Percentiles rank a stretch among this genome's conserved stretches.
Evolutionary conservation across 2,113 vertebrate genomes (phyloP).

Genomic region (Taxidea taxus): DNA sequence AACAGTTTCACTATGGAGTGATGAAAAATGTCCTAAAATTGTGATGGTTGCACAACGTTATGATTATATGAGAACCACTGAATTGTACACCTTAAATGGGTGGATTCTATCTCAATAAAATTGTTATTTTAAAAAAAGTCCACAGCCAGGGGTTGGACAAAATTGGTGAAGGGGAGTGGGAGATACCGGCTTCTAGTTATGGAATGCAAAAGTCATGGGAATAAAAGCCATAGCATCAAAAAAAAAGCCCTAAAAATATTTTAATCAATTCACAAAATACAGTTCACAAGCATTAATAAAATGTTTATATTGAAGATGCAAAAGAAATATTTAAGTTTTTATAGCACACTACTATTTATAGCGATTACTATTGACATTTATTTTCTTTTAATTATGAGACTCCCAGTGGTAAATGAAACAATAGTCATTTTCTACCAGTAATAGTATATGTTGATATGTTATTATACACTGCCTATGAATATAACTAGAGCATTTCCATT

Average conservation of each 20-base stretch:
- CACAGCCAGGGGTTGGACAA: not conserved
- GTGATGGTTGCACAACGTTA: not conserved
- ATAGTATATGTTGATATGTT: not conserved
- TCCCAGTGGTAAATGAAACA: not conserved
- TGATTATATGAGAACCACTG: not conserved
- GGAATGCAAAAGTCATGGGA: not conserved
- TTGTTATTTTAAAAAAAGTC: not conserved
- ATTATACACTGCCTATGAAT: not conserved
- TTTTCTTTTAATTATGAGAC: slow-evolving; percentile 19
- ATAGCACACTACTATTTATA: not conserved
- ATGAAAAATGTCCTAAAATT: slow-evolving; percentile 17
- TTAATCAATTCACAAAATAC: not conserved
- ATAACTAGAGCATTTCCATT: not conserved
- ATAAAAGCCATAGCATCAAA: not conserved
- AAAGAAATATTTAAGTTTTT: slow-evolving; percentile 4
- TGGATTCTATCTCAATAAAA: not conserved
- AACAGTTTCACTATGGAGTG: not conserved
- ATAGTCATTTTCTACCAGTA: not conserved
- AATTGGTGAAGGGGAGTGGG: not conserved
- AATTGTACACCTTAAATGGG: not conserved
- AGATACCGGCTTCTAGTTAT: not conserved
- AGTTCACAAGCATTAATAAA: not conserved
- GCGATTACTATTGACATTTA: slow-evolving; percentile 1
- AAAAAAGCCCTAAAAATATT: not conserved
- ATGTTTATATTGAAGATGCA: not conserved